Evolutionary conservation across 2,113 vertebrate species (phyloP), one percentile per base, ranked within the genome.

Genomic region (Zingel zingel): DNA sequence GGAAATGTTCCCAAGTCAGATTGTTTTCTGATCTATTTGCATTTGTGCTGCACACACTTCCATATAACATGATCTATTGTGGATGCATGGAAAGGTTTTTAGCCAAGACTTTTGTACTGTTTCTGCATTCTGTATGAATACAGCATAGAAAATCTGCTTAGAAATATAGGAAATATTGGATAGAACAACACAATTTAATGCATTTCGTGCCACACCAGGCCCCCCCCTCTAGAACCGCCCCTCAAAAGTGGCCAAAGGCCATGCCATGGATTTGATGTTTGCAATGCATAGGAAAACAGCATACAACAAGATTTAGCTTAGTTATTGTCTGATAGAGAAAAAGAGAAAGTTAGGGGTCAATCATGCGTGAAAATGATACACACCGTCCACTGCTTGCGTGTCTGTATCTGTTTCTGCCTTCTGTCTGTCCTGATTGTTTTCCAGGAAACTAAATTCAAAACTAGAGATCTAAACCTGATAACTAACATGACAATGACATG

Each of bases 391-490:
- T 43, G 39, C 10, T 43, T 43, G n/a, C 15, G 11, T 50, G 14
- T 11, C 54, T 36, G 39, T 68, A n/a, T 19, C 6, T 79, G 74
- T 79, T 72, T 39, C 48, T 74, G 19, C 19, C 68, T 39, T 21
- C 30, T 61, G 62, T 36, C 33, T 18, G 43, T 59, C 25, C 9
- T 61, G 25, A 36, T 68, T 54, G 21, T 71, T 70, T 74, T 86
- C 67, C 61, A 59, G 59, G 64, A 77, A 74, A 39, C 36, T 80
- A 21, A 74, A 58, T 21, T 62, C 21, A 75, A 56, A 72, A 76
- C 7, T 4, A 50, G 6, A 21, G 1, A 54, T 76, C 47, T 77
- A 45, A 39, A 25, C 3, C 27, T 45, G 33, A 47, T 30, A 13
- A 33, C 33, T 33, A 33, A 33, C 33, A 62, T 56, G 19, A 69